These are phyloP conservation scores for Orientallactaga sibirica DNA, from an alignment of 2,797 vertebrate species.

Conservation along the genomic window DNA sequence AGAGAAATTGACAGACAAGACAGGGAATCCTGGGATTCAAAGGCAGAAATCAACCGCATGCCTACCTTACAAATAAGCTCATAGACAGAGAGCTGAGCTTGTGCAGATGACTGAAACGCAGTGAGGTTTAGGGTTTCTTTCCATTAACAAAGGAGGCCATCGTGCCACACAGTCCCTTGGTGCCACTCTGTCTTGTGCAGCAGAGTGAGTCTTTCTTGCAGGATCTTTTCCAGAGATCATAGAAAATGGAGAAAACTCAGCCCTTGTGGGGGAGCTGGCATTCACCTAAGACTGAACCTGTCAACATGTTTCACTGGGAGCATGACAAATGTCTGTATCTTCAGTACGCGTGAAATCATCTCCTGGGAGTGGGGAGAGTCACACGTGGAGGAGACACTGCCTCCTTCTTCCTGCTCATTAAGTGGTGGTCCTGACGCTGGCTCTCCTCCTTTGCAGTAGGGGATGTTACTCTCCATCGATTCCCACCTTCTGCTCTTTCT, in stretches of 20 bases:
- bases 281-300: not conserved
- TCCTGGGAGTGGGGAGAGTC: slow-evolving; percentile 9
- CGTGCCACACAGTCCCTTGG: not conserved
- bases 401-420: not conserved
- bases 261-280: not conserved
- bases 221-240: slow-evolving; percentile 44
- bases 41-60: not conserved
- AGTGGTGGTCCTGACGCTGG: not conserved
- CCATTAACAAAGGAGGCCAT: not conserved
- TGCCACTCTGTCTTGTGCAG: not conserved
- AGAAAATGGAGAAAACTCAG: slow-evolving; percentile 48
- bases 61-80: not conserved
- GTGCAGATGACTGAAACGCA: not conserved
- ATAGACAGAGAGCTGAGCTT: not conserved
- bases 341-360: not conserved
- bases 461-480: not conserved
- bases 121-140: not conserved
- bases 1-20: not conserved
- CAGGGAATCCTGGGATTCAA: not conserved
- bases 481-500: not conserved
- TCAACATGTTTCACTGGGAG: slow-evolving; percentile 1
- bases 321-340: not conserved
- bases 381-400: not conserved
- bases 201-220: slow-evolving; percentile 13
- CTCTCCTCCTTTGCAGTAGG: not conserved